These are phyloP conservation scores for Dyspetes luteomarginatus DNA, from an alignment of 2,888 invertebrate genomes.

Conservation along the genomic window DNA sequence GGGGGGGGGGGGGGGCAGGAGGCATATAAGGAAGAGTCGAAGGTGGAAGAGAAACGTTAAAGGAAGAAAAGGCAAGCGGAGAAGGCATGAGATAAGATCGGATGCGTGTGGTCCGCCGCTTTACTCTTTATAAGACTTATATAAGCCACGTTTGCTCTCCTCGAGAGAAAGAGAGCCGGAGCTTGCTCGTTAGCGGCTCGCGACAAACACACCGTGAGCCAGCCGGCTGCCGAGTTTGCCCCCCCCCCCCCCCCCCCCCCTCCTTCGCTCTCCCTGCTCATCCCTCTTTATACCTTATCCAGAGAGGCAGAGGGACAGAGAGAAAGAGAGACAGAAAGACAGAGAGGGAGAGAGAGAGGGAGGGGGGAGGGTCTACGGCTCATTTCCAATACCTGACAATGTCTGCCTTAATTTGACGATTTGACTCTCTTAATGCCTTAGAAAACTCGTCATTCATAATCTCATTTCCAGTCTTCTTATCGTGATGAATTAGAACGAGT, in stretches of 20 bases:
- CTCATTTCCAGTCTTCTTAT: conserved; percentile 50
- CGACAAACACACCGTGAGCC: conserved; percentile 79
- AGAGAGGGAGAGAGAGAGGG: too few species aligned
- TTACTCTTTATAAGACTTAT: conserved; percentile 83
- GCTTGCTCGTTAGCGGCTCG: conserved; percentile 83
- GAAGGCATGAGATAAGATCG: conserved; percentile 81
- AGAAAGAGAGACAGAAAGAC: too few species aligned
- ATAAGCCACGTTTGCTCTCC: conserved; percentile 78
- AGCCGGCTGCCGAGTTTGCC: conserved; percentile 33
- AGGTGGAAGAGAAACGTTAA: conserved; percentile 62
- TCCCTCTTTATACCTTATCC: conserved; percentile 6
- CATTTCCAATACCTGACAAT: conserved; percentile 25
- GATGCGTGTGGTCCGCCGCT: conserved; percentile 83
- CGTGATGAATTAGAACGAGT: conserved; percentile 38
- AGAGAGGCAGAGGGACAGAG: too few species aligned
- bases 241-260: conserved; percentile 14
- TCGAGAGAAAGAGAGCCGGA: conserved; percentile 65
- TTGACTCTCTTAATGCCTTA: neutral
- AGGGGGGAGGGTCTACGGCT: too few species aligned
- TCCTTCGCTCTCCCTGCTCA: conserved; percentile 27
- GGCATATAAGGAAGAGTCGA: conserved; percentile 46
- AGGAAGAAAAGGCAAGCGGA: conserved; percentile 67
- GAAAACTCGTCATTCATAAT: conserved; percentile 25
- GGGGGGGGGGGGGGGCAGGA: conserved; percentile 57
- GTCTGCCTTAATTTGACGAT: conserved; percentile 7